Evolutionary conservation across 2,113 vertebrate genomes (phyloP).

Genomic region (Rousettus leschenaultii): DNA sequence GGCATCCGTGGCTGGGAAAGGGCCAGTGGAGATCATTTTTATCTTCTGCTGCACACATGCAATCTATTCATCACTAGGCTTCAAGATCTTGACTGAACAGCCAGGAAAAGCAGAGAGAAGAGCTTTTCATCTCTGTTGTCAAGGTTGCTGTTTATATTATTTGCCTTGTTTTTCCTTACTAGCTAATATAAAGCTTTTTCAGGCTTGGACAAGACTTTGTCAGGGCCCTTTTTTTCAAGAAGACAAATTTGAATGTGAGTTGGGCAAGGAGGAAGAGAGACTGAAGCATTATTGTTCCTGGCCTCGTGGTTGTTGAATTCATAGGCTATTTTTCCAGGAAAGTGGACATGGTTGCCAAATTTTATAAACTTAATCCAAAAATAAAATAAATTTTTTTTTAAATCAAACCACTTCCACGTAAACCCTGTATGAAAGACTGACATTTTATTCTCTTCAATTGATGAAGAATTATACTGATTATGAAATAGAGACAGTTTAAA

Average conservation of each 20-base stretch:
- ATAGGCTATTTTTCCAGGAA: neutral
- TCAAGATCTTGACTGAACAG: neutral
- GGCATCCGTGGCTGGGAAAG: slow-evolving; percentile 46
- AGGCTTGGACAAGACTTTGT: neutral
- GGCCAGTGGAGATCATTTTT: slow-evolving; percentile 36
- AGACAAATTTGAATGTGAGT: neutral
- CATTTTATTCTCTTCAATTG: neutral
- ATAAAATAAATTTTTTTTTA: neutral
- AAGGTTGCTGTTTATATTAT: neutral
- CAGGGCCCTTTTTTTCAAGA: neutral
- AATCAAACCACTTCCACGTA: neutral
- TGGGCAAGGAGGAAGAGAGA: neutral
- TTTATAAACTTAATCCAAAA: neutral
- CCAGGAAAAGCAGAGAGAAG: neutral
- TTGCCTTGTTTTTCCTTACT: neutral
- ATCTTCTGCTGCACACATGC: slow-evolving; percentile 52
- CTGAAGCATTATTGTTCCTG: neutral
- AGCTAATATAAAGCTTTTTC: neutral
- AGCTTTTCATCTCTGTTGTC: neutral
- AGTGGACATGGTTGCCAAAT: neutral
- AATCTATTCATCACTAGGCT: slow-evolving; percentile 51
- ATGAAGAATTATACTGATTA: neutral
- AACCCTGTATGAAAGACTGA: neutral
- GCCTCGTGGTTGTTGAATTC: neutral
- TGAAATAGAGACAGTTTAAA: neutral